Evolutionary conservation across 2,888 invertebrate species (phyloP).

Genomic region (Drosophila tripunctata): DNA sequence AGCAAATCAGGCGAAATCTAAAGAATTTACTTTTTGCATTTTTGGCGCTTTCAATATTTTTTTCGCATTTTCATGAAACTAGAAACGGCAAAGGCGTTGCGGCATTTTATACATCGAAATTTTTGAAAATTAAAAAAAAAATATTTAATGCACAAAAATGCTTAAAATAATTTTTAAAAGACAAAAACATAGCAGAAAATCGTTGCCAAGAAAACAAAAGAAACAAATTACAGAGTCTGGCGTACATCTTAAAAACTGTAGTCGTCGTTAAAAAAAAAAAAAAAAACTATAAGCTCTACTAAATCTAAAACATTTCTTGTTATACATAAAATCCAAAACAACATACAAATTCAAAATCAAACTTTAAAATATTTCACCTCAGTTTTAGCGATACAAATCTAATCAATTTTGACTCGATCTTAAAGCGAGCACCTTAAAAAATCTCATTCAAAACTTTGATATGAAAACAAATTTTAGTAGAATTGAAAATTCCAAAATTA

Average conservation of each 20-base stretch:
- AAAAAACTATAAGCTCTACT: background rate
- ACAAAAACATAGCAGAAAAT: conserved; percentile 33
- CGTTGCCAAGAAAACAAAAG: conserved; percentile 24
- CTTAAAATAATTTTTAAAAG: conserved; percentile 13
- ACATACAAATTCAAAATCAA: background rate
- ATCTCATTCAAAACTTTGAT: background rate
- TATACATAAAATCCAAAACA: background rate
- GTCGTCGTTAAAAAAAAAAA: conserved; percentile 27
- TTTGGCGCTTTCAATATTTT: conserved; percentile 71
- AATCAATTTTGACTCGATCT: background rate
- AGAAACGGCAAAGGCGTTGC: conserved; percentile 68
- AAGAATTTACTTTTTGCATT: conserved; percentile 43
- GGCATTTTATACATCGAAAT: conserved; percentile 42
- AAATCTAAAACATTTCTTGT: background rate
- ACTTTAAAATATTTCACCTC: background rate
- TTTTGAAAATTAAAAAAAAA: conserved; percentile 68
- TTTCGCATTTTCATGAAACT: conserved; percentile 64
- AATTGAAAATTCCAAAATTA: background rate
- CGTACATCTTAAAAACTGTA: conserved; percentile 1
- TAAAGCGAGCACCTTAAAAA: background rate
- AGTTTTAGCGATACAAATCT: background rate
- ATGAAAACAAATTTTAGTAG: background rate
- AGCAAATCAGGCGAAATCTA: conserved; percentile 1
- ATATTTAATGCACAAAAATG: conserved; percentile 70
- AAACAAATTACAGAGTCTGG: no score